Evolutionary conservation across 2,888 invertebrate species (phyloP), one percentile per base, ranked within the genome.

Genomic region (Thecocarcelia acutangulata): DNA sequence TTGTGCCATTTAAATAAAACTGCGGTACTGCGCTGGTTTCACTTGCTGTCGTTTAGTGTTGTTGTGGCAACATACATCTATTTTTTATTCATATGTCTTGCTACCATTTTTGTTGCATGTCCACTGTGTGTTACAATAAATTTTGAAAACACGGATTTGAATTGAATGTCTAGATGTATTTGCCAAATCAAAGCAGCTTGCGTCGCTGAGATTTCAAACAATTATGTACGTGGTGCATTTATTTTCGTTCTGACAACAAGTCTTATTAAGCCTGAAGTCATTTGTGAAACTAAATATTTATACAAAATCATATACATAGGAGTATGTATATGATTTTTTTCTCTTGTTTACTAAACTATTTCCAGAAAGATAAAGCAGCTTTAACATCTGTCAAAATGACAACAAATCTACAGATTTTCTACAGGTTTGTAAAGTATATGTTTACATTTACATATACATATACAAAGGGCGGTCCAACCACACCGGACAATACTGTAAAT

Each of bases 331-430:
- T 24, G 24, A 24, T 24, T 50, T 37, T 73, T n/a, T 63, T 13
- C n/a, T 15, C 6, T 42, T n/a, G 6, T 37, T 42, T 24, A 24
- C 11, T 5, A 17, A 28, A 42, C 8, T 15, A 19, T 48, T 40
- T n/a, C 21, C 24, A 5, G 24, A 24, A 24, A 5, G 24, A 24
- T 24, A 68, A 28, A 66, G 58, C 33, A 50, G 58, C 19, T 48
- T 8, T n/a, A 19, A 58, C 74, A 75, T 28, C 24, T 44, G 42
- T 50, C 48, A 50, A 33, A 75, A 50, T 42, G 6, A 66, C 28
- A 54, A 44, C 13, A 42, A 17, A 28, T 37, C 52, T 28, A 28
- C 63, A 54, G 52, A 44, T 28, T 63, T 63, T 13, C 17, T 42
- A 2, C n/a, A 8, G 48, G 46, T 12, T 15, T 56, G 46, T 19